phyloP scores from a whole-genome alignment of 2,113 vertebrate genomes.

The Picathartes gymnocephalus region DNA sequence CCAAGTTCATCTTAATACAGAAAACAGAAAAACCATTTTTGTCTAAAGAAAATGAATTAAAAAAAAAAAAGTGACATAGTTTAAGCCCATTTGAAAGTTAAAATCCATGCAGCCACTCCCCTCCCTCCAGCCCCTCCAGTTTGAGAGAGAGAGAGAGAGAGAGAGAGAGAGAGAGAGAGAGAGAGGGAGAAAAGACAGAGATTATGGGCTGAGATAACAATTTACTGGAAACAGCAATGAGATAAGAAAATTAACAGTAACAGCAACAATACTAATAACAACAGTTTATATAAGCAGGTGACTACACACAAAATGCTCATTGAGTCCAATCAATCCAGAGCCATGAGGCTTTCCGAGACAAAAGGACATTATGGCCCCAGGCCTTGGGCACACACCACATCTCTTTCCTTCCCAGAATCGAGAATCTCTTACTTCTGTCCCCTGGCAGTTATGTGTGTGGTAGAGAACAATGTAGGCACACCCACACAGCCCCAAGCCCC shows the following conservation, averaged over 20 bases:
- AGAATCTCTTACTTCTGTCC: neutral
- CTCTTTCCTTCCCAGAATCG: neutral
- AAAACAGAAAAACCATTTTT: neutral
- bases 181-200: neutral
- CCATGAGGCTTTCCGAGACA: neutral
- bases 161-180: too few species aligned
- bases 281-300: neutral
- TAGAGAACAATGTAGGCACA: neutral
- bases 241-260: neutral
- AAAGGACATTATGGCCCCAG: neutral
- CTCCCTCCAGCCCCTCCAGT: neutral
- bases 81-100: neutral
- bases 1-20: neutral
- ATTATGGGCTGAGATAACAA: neutral
- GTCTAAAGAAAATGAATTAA: neutral
- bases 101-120: neutral
- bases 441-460: accelerated
- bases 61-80: neutral
- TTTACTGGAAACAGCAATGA: neutral
- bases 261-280: neutral
- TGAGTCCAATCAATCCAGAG: neutral
- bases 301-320: neutral
- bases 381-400: accelerated
- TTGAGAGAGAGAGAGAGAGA: too few species aligned
- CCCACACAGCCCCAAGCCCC: neutral